Conservation (phyloP, 2,113 vertebrate species). For the Oryzias curvinotus region DNA sequence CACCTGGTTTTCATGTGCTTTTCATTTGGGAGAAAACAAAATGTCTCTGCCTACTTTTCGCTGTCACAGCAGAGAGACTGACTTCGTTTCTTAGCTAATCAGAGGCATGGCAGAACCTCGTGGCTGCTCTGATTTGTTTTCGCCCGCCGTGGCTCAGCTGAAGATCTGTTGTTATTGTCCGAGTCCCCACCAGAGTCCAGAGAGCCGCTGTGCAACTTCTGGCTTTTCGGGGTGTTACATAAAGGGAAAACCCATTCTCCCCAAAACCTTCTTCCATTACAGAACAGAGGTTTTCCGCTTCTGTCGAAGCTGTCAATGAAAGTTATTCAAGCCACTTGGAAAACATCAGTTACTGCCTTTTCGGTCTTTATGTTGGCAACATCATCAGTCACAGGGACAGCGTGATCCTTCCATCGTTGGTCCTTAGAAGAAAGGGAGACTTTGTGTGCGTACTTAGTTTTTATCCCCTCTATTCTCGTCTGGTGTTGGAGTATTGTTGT, state of each 20-base stretch:
- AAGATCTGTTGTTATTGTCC: conserved; percentile 42
- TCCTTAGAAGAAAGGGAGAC: conserved; percentile 33
- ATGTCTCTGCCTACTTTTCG: conserved; percentile 2
- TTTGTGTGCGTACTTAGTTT: conserved; percentile 23
- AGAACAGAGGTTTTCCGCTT: conserved; percentile 56
- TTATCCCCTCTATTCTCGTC: conserved; percentile 6
- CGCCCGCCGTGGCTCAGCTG: conserved; percentile 27
- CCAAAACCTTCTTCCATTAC: conserved; percentile 53
- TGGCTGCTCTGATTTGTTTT: conserved; percentile 37
- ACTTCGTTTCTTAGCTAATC: conserved; percentile 42
- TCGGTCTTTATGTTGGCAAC: conserved; percentile 45
- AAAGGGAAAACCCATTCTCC: conserved; percentile 56
- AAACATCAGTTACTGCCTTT: conserved; percentile 51
- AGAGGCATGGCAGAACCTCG: conserved; percentile 19
- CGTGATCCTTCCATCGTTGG: conserved; percentile 30
- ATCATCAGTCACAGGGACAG: conserved; percentile 34
- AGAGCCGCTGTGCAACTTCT: conserved; percentile 46
- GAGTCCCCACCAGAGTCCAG: conserved; percentile 27
- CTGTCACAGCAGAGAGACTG: conserved; percentile 24
- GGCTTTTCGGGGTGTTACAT: conserved; percentile 48
- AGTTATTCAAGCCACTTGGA: conserved; percentile 56
- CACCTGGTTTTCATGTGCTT: not conserved
- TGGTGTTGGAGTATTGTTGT: conserved; percentile 23
- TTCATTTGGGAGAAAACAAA: not conserved
- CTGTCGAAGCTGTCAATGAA: conserved; percentile 55